A percentile compares a stretch with the other conserved stretches of the same genome.
phyloP scores from a whole-genome alignment of 2,888 invertebrate species.

The Parnassius smintheus region DNA sequence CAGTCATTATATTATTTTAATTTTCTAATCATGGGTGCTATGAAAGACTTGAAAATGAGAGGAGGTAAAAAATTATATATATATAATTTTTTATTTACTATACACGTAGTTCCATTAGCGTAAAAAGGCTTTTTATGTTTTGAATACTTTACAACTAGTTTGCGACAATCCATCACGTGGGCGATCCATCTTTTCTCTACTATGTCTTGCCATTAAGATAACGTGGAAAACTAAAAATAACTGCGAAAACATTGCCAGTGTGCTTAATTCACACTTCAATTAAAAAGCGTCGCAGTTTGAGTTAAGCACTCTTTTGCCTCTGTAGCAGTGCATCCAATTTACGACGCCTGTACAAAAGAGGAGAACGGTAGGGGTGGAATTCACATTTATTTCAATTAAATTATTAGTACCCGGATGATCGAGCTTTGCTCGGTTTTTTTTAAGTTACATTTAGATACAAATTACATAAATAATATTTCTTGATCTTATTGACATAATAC shows the following conservation, averaged over 20 bases:
- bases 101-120: conserved; percentile 5
- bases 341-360: conserved; percentile 46
- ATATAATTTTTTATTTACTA: background rate
- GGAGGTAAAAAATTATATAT: too few species aligned
- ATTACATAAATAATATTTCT: too few species aligned
- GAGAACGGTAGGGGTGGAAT: conserved; percentile 38
- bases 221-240: conserved; percentile 17
- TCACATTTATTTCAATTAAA: too few species aligned
- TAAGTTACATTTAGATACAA: too few species aligned
- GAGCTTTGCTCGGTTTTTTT: too few species aligned
- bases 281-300: conserved; percentile 55
- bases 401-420: too few species aligned
- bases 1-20: too few species aligned
- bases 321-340: conserved; percentile 51
- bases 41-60: too few species aligned
- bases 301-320: conserved; percentile 48
- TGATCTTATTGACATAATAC: too few species aligned
- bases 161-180: conserved; percentile 12
- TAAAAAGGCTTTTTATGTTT: background rate
- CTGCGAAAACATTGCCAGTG: conserved; percentile 24
- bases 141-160: background rate
- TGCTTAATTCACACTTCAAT: conserved; percentile 46
- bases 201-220: conserved; percentile 2
- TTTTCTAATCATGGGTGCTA: too few species aligned
- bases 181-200: conserved; percentile 15